phyloP scores from a whole-genome alignment of 2,113 vertebrate species.

The Rallus limicola region DNA sequence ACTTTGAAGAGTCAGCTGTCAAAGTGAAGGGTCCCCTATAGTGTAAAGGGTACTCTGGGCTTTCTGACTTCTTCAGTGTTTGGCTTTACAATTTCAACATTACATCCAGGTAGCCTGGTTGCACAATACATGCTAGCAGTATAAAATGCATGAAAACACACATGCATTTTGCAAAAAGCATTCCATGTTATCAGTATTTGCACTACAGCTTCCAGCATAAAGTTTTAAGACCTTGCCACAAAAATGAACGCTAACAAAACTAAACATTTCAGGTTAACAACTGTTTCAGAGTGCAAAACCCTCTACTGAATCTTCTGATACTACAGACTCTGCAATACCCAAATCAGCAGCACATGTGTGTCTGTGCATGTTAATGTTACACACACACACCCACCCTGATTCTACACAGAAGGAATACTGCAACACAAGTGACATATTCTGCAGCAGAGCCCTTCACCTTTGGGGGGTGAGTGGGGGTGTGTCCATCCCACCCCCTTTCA shows the following conservation, averaged over 20 bases:
- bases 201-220: neutral
- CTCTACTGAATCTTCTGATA: neutral
- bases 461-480: too few relatives aligned
- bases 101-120: neutral
- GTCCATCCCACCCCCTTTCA: neutral
- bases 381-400: too few relatives aligned
- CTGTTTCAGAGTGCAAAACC: neutral
- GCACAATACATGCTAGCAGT: neutral
- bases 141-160: accelerated
- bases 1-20: neutral
- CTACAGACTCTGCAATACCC: neutral
- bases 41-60: neutral
- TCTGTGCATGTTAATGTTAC: neutral
- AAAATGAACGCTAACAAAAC: neutral
- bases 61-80: neutral
- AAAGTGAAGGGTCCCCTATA: neutral
- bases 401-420: neutral
- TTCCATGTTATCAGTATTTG: neutral
- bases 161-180: neutral
- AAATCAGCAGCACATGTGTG: neutral
- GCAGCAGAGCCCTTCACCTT: neutral
- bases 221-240: neutral
- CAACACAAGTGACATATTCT: neutral
- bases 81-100: neutral
- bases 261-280: neutral